Evolutionary conservation across 35 echinoderm and acorn worm species (phyloP), one percentile per base, ranked within the genome.

Genomic region (Acanthaster planci): DNA sequence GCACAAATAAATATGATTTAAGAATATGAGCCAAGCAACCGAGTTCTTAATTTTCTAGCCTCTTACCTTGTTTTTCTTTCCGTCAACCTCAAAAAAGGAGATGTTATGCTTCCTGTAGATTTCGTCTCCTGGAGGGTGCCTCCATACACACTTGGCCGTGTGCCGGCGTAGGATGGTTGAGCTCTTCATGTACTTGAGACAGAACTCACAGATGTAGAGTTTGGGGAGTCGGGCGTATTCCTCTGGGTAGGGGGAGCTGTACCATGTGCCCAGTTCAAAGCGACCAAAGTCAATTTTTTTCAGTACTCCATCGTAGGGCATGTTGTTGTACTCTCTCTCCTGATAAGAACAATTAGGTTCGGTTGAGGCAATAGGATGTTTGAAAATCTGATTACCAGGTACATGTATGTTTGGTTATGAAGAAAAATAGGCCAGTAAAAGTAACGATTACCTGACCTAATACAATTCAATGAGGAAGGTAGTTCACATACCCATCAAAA

Each of bases 41-140:
- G 18, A 35, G n/a, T 7, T 18, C 8, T 82, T 38, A 9, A 40
- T 10, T 54, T 22, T 35, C 2, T 2, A 29, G 0, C 23, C 42
- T 0, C 78, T 30, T 76, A 97, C 95, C 91, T 97, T 97, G 78
- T 93, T 97, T 87, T 97, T 97, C 91, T 93, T 97, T 17, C 95
- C 95, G 54, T 97, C 95, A 17, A 97, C 95, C 58, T 97, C 95
- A 97, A 97, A 97, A 8, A 97, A 91, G 16, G 95, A 97, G 44
- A 93, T 97, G 77, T 80, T 93, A 31, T 84, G 80, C 52, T 93
- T 97, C 14, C 95, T 56, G 84, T 97, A 97, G 44, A 97, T 93
- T 55, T 97, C 95, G 76, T 97, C 95, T 5, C 95, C 95, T 0
- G 95, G 95, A 7, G 95, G 95, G 75, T 97, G 95, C 29, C 95